Percentiles rank a stretch among this genome's conserved stretches.
These are phyloP conservation scores for Poecilia gillii DNA, from an alignment of 2,797 vertebrate genomes.

Conservation along the genomic window DNA sequence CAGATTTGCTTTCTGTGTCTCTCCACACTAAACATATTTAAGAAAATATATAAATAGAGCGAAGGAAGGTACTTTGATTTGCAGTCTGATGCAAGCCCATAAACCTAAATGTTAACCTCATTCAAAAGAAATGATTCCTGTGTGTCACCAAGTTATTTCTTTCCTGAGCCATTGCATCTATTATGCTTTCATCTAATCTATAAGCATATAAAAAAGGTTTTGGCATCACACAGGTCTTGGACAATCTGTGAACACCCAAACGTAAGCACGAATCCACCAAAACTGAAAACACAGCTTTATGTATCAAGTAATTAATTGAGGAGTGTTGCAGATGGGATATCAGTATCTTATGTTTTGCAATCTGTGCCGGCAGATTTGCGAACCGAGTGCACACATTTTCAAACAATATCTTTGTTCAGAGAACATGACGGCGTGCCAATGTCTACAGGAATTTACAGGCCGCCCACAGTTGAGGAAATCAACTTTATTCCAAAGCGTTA, in stretches of 20 bases:
- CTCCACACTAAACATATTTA: slow-evolving; percentile 26
- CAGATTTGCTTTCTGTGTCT: slow-evolving; percentile 26
- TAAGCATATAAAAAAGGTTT: neutral
- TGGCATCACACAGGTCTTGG: neutral
- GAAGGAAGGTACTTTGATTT: neutral
- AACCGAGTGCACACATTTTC: slow-evolving; percentile 11
- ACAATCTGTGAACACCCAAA: neutral
- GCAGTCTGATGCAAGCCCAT: neutral
- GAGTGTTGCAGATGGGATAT: slow-evolving; percentile 19
- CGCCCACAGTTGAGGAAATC: slow-evolving; percentile 8
- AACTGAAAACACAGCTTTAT: slow-evolving; percentile 4
- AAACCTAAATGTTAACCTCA: neutral
- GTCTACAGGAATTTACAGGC: slow-evolving; percentile 11
- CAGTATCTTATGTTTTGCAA: slow-evolving; percentile 25
- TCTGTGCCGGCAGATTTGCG: slow-evolving; percentile 16
- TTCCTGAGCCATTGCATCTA: neutral
- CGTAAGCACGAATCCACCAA: neutral
- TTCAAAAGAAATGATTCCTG: neutral
- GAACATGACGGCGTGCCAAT: slow-evolving; percentile 9
- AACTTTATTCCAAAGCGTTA: neutral
- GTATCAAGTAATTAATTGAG: neutral
- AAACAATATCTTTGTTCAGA: slow-evolving; percentile 11
- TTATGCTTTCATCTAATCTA: neutral
- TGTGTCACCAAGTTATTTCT: neutral
- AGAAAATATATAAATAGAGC: neutral